Percentiles rank a stretch among this genome's conserved stretches.
phyloP scores from a whole-genome alignment of 2,888 invertebrate genomes.

The Bombylius major region DNA sequence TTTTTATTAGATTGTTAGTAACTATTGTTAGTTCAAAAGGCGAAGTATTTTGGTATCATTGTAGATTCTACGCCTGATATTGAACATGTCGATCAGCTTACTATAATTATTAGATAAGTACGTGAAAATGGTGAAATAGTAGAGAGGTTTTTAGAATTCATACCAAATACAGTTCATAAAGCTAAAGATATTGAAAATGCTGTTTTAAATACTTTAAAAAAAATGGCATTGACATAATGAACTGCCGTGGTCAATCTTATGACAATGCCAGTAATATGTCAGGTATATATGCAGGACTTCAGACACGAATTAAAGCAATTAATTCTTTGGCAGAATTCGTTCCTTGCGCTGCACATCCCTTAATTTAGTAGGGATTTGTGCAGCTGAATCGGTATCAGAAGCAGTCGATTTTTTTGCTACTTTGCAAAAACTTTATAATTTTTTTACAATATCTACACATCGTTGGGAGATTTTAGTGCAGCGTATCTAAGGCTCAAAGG shows the following conservation, averaged over 20 bases:
- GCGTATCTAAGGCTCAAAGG: neutral
- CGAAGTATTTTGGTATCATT: neutral
- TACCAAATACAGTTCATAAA: neutral
- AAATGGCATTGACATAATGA: too few species aligned
- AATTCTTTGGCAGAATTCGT: constrained; percentile 22
- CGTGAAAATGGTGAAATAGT: neutral
- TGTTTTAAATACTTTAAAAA: constrained; percentile 13
- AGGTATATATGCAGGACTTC: constrained; percentile 21
- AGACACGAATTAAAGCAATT: constrained; percentile 20
- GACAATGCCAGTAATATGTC: constrained; percentile 24
- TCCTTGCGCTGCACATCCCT: constrained; percentile 21
- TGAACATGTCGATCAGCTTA: neutral
- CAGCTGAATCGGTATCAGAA: constrained; percentile 1
- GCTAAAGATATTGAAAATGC: constrained; percentile 5
- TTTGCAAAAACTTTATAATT: neutral
- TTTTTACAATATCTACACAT: constrained; percentile 1
- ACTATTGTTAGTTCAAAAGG: too few species aligned
- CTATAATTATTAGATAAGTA: constrained; percentile 1
- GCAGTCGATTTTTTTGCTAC: neutral
- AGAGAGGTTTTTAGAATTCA: constrained; percentile 1
- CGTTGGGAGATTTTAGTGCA: neutral
- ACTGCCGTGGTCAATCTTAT: constrained; percentile 17
- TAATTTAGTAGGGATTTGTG: constrained; percentile 20
- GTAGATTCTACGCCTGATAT: constrained; percentile 2
- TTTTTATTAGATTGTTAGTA: too few species aligned